Base-by-base conservation (phyloP, 2,113 vertebrate genomes). In the Lamprotornis superbus region DNA sequence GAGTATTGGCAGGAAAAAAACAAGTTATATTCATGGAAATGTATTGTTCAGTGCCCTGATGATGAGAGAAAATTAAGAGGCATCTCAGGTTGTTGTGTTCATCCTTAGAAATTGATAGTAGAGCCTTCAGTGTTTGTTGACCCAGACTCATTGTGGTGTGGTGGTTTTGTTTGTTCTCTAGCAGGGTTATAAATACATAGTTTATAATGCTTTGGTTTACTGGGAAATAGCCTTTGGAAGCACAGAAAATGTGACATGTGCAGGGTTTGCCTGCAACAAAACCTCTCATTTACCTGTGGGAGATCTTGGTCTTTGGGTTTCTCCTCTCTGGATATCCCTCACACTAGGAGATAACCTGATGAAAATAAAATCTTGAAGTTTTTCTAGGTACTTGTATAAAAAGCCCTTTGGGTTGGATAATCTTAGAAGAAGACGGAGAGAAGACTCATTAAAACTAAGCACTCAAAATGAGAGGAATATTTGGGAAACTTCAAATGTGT, bases 111-210 rank as follows among this genome's bases (percentile, higher is more conserved):
- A 39, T 10, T 35, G 39, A 46, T 8, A 18, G 40, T 12, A 65
- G 60, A 89, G 23, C 18, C 50, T 56, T 69, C 42, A 40, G 4
- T 37, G 12, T 60, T 64, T 67, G 42, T 3, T 68, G 47, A 16
- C 9, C 8, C 1, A 8, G 40, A 64, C 19, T 27, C 21, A 8
- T 10, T 0, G 2, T 31, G 53, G 28, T 30, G 55, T 59, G 46
- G 31, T 57, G 59, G 46, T 57, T 92, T 50, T 42, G 7, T 49
- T 83, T 87, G 31, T 40, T 87, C 64, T 70, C 1, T 31, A 55
- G 17, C 15, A 74, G 40, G 61, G 39, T 50, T 87, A 49, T 16
- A 89, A 86, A 90, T 57, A 69, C 20, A 53, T 5, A 20, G 30
- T 77, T 89, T 49, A 16, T 24, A 37, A 68, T 6, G 19, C 6